Evolutionary conservation across 2,113 vertebrate species (phyloP), one percentile per base, ranked within the genome.

Genomic region (Hucho hucho): DNA sequence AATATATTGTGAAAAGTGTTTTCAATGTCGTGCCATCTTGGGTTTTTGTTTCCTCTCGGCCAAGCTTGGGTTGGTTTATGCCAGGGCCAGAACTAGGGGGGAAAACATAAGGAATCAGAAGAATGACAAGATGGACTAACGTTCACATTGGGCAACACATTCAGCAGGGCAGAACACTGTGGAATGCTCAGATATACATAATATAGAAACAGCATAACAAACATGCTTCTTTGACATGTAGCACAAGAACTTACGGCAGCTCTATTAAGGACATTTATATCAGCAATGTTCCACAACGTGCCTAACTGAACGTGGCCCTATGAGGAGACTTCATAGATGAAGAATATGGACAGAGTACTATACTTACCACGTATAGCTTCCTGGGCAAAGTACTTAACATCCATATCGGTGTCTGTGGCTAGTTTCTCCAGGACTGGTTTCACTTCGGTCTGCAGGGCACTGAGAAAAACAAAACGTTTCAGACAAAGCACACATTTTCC

Each of bases 361-460:
- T 2, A 58, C 94, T 25, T 87, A 96, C 96, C 95, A 85, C 93
- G 95, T 83, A 96, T 92, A 24, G 96, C 96, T 91, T 97, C 96
- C 90, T 95, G 95, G 76, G 96, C 95, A 82, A 97, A 97, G 87
- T 96, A 97, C 76, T 96, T 96, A 76, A 97, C 95, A 74, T 97
- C 96, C 93, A 95, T 94, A 84, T 97, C 95, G 81, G 95, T 91
- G 82, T 97, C 96, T 73, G 94, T 90, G 75, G 95, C 91, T 68
- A 97, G 86, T 77, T 95, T 96, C 87, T 96, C 95, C 71, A 96
- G 91, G 72, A 95, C 92, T 0, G 94, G 95, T 83, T 94, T 96
- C 78, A 96, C 95, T 77, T 96, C 94, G 16, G 90, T 83, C 79
- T 96, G 94, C 81, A 97, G 91, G 69, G 95, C 90, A 80, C 96